phyloP scores from a whole-genome alignment of 2,113 vertebrate genomes.

The Madoqua kirkii region DNA sequence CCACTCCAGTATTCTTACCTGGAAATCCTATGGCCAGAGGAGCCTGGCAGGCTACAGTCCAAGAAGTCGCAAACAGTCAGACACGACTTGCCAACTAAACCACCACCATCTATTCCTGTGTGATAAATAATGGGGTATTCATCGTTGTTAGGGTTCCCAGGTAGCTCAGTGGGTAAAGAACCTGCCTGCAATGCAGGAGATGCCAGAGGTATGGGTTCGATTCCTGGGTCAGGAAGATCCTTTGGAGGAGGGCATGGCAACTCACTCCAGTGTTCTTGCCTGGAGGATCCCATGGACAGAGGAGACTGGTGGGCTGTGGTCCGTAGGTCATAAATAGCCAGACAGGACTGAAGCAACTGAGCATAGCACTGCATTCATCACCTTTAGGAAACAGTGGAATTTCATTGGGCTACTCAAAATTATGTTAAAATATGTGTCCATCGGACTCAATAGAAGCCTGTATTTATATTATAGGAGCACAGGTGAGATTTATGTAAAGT shows the following conservation, averaged over 20 bases:
- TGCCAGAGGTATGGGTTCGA: rapidly evolving
- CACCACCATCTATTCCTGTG: not conserved
- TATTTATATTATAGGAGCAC: not conserved
- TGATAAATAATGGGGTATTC: not conserved
- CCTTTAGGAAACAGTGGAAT: not conserved
- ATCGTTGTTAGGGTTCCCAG: not conserved
- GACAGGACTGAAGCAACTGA: not conserved
- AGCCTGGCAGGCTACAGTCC: not conserved
- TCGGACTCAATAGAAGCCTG: not conserved
- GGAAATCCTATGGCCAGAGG: not conserved
- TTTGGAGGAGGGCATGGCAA: not conserved
- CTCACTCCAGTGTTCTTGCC: not conserved
- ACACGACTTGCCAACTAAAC: rapidly evolving
- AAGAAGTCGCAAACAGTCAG: not conserved
- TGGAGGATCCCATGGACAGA: not conserved
- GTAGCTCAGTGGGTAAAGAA: not conserved
- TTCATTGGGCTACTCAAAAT: not conserved
- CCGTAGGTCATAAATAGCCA: not conserved
- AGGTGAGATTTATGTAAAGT: not conserved
- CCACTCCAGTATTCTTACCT: not conserved
- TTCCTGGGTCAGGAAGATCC: not conserved
- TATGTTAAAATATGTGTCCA: not conserved
- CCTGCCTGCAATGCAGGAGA: not conserved
- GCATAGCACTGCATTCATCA: not conserved
- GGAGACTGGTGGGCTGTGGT: not conserved